Base-by-base conservation (phyloP, 2,888 invertebrate genomes). In the Agrotis ipsilon region DNA sequence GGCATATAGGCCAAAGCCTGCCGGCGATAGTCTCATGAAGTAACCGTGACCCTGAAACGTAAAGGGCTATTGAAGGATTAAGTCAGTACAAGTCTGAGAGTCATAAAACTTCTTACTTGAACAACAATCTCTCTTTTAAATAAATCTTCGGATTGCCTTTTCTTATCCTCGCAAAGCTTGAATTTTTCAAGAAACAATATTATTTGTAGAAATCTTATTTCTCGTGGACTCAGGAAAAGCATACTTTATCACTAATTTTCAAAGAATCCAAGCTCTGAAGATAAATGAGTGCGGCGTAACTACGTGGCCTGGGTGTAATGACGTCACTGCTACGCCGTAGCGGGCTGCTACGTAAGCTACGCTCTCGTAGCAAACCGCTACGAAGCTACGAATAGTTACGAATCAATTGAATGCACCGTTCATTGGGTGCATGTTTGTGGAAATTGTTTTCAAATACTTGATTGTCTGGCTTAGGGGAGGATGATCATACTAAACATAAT, bases 271-370 rank as follows among this genome's bases (percentile, higher is more conserved):
- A 49, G 64, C 55, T 64, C 46, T 48, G 60, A 24, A 72, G 78
- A 75, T 78, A 78, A 72, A 75, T 75, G 57, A 78, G 45, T 78
- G 58, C 78, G 58, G 48, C 52, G 62, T 63, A 77, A 69, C 55
- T 75, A 75, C 71, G 75, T 75, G 74, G 62, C 62, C 32, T 63
- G 71, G 48, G 11, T 78, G 48, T 76, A 74, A 69, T 77, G 58
- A 76, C 79, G 64, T 60, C 63, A 19, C 21, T 32, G 72, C 78
- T 78, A 78, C 65, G 72, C 1, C 24, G 16, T 32, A 55, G 55
- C 55, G n/a, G 32, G 6, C 16, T 1, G 48, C 70, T 77, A 77
- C 71, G 75, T 11, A 21, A 32, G 52, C 72, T 77, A 70, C 61
- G 61, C 46, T 78, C n/a, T 46, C 65, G 75, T 72, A 76, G 75